phyloP scores from a whole-genome alignment of 2,797 vertebrate species.

The Platalea minor region DNA sequence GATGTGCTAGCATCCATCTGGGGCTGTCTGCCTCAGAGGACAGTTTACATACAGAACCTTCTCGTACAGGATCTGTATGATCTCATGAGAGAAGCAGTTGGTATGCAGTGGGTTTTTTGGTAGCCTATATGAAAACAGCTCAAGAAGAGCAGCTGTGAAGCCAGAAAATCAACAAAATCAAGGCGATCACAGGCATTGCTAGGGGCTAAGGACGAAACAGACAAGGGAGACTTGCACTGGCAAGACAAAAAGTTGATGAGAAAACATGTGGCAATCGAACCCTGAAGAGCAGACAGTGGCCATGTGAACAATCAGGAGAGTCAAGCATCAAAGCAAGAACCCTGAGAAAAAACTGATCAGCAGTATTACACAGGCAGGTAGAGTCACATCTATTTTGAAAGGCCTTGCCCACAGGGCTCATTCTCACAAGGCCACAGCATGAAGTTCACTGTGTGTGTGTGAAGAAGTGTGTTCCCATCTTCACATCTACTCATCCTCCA shows the following conservation, averaged over 20 bases:
- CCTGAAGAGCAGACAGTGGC: background rate
- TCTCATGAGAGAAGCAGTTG: background rate
- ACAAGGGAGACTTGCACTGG: background rate
- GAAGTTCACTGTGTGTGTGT: background rate
- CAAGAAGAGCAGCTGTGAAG: background rate
- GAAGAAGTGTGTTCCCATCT: background rate
- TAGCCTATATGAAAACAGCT: background rate
- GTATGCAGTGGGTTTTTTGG: background rate
- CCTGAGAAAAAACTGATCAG: background rate
- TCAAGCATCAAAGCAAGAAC: background rate
- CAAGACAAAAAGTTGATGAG: background rate
- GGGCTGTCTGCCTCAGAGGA: background rate
- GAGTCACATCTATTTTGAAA: no score
- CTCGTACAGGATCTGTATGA: background rate
- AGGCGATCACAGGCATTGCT: background rate
- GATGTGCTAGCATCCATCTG: background rate
- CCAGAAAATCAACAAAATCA: background rate
- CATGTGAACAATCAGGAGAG: background rate
- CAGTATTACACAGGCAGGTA: background rate
- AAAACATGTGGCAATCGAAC: background rate
- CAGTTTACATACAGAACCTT: background rate
- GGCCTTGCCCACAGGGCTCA: background rate
- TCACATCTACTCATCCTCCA: background rate
- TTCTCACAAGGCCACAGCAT: background rate
- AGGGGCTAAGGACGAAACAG: background rate